Evolutionary conservation across 2,888 invertebrate species (phyloP), one percentile per base, ranked within the genome.

Genomic region (Anorthoa munda): DNA sequence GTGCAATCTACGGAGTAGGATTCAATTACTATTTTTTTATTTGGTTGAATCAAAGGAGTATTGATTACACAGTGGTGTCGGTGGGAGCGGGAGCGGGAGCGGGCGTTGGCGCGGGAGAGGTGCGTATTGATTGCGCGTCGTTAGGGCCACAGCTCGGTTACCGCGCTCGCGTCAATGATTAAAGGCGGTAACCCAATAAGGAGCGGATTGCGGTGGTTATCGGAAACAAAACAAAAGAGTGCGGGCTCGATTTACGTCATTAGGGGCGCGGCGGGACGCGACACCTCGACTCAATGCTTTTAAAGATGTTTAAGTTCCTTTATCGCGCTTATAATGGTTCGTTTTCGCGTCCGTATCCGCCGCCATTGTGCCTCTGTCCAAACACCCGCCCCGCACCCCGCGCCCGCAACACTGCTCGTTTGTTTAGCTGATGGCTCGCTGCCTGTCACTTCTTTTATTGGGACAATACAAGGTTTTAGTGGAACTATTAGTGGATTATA

Each of bases 151-250:
- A 90, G 81, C 90, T 91, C 89, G 87, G 84, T 88, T 81, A 83
- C 87, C 76, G 79, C 86, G 87, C 90, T 87, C 91, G 79, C 91
- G 91, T 89, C 92, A 90, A 91, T 94, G 94, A 95, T 95, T 95
- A 95, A 94, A 95, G 94, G 90, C 90, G 92, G 95, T 94, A 95
- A 95, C 94, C 90, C 93, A 93, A 94, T 94, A 93, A 94, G 92
- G 90, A 89, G 92, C 90, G 91, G 92, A 91, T 91, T 90, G 92
- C 88, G 90, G 86, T 87, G 89, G 87, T 89, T 85, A 90, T 90
- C 90, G 91, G 91, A 92, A 92, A 91, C 92, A 89, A 93, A 93
- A 95, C 93, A 93, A 94, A 94, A 93, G 94, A 94, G 91, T 92
- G 90, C 90, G 88, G 87, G 90, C 90, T 95, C 94, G 90, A 88